phyloP scores from a whole-genome alignment of 2,113 vertebrate species.

The Eulacestoma nigropectus region DNA sequence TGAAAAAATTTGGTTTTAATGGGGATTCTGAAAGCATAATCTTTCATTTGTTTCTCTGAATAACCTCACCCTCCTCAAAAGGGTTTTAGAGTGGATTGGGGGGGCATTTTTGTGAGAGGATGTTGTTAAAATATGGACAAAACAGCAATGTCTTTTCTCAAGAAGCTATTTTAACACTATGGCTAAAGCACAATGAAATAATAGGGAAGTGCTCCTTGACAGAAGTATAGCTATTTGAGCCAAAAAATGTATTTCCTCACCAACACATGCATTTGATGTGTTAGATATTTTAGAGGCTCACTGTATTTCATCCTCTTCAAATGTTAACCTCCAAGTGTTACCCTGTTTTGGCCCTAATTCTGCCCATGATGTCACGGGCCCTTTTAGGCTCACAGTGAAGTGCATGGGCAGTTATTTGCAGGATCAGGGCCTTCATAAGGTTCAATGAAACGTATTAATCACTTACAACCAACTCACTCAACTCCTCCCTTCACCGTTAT shows the following conservation, averaged over 20 bases:
- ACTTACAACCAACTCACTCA: conserved; percentile 35
- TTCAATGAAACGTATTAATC: conserved; percentile 41
- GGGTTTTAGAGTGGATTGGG: not conserved
- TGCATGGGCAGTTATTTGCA: not conserved
- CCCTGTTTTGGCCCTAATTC: not conserved
- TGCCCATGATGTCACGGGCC: not conserved
- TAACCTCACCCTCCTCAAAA: not conserved
- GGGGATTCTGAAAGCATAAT: not conserved
- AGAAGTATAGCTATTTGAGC: not conserved
- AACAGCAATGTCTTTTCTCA: not conserved
- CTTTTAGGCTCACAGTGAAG: not conserved
- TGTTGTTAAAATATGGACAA: not conserved
- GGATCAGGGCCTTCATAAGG: conserved; percentile 18
- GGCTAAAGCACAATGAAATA: not conserved
- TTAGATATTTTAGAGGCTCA: not conserved
- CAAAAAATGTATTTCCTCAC: not conserved
- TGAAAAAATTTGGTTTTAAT: not conserved
- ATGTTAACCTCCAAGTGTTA: not conserved
- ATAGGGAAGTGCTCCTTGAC: not conserved
- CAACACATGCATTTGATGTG: not conserved
- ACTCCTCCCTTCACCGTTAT: not conserved
- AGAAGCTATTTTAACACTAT: not conserved
- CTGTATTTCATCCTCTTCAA: not conserved
- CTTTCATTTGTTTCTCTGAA: not conserved
- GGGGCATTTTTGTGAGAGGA: not conserved